phyloP scores from a whole-genome alignment of 2,888 invertebrate genomes.

The Lasioglossum zephyrum region DNA sequence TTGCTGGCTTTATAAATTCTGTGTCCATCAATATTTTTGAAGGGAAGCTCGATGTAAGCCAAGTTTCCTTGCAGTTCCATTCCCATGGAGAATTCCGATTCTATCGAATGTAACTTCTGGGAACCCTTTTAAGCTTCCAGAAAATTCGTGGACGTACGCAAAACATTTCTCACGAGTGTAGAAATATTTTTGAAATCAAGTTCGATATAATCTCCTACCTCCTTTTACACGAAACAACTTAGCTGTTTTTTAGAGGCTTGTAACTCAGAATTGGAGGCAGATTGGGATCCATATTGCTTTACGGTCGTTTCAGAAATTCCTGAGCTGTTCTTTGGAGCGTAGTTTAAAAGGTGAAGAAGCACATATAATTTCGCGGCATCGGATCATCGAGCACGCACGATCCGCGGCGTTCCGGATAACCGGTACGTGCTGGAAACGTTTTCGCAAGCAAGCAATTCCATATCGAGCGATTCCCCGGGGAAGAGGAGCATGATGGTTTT shows the following conservation, averaged over 20 bases:
- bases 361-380: background rate
- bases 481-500: slow-evolving; percentile 22
- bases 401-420: background rate
- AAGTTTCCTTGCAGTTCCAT: background rate
- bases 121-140: background rate
- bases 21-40: background rate
- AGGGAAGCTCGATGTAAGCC: background rate
- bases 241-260: too few species aligned
- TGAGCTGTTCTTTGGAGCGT: background rate
- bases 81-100: background rate
- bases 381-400: background rate
- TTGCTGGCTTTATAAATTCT: background rate
- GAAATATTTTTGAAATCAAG: background rate
- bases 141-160: too few species aligned
- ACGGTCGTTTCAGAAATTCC: background rate
- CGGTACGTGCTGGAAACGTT: slow-evolving; percentile 4
- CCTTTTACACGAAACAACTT: too few species aligned
- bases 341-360: background rate
- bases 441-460: slow-evolving; percentile 18
- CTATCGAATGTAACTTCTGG: background rate
- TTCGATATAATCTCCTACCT: too few species aligned
- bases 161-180: too few species aligned
- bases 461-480: slow-evolving; percentile 11
- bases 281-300: too few species aligned
- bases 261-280: too few species aligned